A percentile compares a stretch with the other conserved stretches of the same genome.
phyloP scores from a whole-genome alignment of 2,797 vertebrate species.

The Pipistrellus pygmaeus region DNA sequence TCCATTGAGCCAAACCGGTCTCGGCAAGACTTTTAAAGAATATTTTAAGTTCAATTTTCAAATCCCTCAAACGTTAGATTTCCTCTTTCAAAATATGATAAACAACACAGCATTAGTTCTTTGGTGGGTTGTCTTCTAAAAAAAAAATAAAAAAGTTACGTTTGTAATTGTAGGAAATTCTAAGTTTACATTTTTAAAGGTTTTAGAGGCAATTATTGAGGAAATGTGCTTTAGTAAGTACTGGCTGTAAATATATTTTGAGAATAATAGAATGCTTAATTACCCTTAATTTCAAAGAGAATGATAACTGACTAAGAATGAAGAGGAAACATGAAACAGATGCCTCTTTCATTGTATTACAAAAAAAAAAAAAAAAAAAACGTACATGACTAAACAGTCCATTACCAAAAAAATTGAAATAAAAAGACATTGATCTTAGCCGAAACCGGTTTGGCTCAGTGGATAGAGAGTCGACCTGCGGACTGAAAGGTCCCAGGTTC shows the following conservation, averaged over 20 bases:
- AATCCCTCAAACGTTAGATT: constrained; percentile 46
- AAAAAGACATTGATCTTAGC: not conserved
- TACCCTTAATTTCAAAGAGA: not conserved
- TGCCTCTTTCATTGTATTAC: not conserved
- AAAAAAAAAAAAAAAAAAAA: constrained; percentile 62
- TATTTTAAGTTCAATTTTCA: constrained; percentile 21
- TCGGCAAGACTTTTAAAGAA: constrained; percentile 9
- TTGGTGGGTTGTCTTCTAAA: not conserved
- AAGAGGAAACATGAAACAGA: not conserved
- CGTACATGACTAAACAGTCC: not conserved
- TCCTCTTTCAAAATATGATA: constrained; percentile 1
- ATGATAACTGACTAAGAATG: not conserved
- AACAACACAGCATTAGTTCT: not conserved
- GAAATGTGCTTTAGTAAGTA: not conserved
- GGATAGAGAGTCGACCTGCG: too few relatives aligned
- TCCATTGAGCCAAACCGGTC: too few relatives aligned
- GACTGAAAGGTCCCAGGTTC: too few relatives aligned
- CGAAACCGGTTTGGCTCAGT: too few relatives aligned
- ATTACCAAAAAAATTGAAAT: not conserved
- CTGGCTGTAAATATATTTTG: not conserved
- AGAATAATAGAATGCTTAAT: not conserved
- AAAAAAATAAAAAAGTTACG: not conserved
- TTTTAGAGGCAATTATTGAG: constrained; percentile 25
- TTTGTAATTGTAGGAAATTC: not conserved
- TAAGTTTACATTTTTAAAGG: constrained; percentile 27